Conservation (phyloP, 2,888 invertebrate species). For the Sesamia inferens region DNA sequence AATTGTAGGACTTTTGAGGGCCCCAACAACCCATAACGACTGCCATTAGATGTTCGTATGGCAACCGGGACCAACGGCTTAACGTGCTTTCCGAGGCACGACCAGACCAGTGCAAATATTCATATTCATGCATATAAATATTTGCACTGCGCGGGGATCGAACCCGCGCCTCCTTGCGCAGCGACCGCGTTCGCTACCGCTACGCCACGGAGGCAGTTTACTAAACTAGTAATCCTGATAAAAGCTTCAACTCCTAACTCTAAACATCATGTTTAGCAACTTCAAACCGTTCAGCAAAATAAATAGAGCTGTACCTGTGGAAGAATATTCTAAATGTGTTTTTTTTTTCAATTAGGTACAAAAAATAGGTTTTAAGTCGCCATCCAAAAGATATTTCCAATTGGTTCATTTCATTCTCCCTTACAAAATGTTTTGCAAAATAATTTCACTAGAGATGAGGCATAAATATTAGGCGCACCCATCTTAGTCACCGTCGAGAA, state of each 20-base stretch:
- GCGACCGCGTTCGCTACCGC: no score
- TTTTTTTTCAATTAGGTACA: background rate
- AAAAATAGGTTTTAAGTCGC: background rate
- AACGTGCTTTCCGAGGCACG: no score
- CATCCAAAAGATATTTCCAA: background rate
- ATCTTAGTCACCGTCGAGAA: conserved; percentile 21
- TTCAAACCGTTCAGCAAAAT: background rate
- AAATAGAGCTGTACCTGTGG: background rate
- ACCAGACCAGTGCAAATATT: no score
- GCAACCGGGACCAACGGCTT: no score
- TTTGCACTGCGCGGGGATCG: no score
- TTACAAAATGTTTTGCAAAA: background rate
- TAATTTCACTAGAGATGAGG: background rate
- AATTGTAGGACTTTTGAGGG: no score
- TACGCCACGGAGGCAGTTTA: no score
- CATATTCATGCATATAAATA: no score
- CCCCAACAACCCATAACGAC: no score
- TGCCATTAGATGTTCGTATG: no score
- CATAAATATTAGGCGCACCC: conserved; percentile 6
- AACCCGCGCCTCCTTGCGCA: no score
- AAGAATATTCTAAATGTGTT: background rate
- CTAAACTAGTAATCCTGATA: conserved; percentile 3
- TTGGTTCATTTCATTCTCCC: background rate
- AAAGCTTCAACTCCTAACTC: background rate
- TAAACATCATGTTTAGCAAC: background rate